Evolutionary conservation across 53 echinoderm and acorn worm species (phyloP).

Genomic region (Hippasteria phrygiana): DNA sequence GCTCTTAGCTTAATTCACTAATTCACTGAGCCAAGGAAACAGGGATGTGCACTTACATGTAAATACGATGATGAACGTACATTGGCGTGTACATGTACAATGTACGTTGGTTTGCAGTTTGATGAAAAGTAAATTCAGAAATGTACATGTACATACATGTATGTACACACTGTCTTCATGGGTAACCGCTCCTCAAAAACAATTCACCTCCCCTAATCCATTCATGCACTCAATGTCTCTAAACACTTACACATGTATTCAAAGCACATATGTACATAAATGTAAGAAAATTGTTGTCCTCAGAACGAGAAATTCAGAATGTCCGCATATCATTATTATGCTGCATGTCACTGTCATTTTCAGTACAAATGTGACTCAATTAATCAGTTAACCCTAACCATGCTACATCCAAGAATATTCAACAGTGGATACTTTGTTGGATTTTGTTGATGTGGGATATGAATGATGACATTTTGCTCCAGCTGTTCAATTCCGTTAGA

Average conservation of each 20-base stretch:
- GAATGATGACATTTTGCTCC: too few relatives aligned
- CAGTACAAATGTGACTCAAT: conserved; percentile 15
- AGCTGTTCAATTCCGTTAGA: too few relatives aligned
- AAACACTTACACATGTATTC: too few relatives aligned
- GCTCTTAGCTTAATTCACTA: too few relatives aligned
- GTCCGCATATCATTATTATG: conserved; percentile 1
- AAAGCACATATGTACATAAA: background rate
- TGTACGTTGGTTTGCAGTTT: too few relatives aligned
- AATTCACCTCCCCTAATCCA: too few relatives aligned
- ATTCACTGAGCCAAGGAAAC: too few relatives aligned
- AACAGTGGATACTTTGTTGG: background rate
- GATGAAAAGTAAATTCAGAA: too few relatives aligned
- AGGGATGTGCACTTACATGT: background rate
- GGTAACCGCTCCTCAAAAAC: too few relatives aligned
- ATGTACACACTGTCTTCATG: background rate
- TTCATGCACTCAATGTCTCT: too few relatives aligned
- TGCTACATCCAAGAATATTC: background rate
- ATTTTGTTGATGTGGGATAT: too few relatives aligned
- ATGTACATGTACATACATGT: conserved; percentile 18
- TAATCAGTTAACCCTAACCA: background rate
- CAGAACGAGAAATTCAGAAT: background rate
- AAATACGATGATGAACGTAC: background rate
- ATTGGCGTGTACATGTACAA: background rate
- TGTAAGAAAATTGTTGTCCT: background rate
- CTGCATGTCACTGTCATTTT: background rate